Evolutionary conservation across 2,113 vertebrate species (phyloP).

Genomic region (Indicator indicator): DNA sequence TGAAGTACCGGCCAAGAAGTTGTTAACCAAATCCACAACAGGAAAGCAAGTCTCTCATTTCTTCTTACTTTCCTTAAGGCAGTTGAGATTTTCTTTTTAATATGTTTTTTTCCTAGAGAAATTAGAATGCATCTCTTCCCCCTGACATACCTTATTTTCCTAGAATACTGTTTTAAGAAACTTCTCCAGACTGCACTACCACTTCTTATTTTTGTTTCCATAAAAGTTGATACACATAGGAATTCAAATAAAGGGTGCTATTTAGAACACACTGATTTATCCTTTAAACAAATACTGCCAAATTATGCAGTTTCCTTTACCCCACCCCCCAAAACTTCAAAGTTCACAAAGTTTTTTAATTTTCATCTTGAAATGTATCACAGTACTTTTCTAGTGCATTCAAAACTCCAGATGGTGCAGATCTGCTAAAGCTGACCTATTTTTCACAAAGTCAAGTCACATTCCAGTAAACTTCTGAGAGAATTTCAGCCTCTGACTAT

Average conservation of each 20-base stretch:
- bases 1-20: slow-evolving; percentile 15
- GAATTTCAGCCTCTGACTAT: not conserved
- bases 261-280: not conserved
- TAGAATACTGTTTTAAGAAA: not conserved
- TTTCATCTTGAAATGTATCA: not conserved
- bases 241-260: not conserved
- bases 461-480: not conserved
- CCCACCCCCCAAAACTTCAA: not conserved
- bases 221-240: not conserved
- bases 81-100: not conserved
- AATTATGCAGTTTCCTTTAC: not conserved
- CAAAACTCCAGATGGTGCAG: slow-evolving; percentile 21
- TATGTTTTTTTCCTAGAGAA: not conserved
- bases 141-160: not conserved
- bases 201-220: not conserved
- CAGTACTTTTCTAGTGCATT: not conserved
- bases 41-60: slow-evolving; percentile 38
- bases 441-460: slow-evolving; percentile 28
- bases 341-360: not conserved
- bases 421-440: slow-evolving; percentile 37
- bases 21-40: slow-evolving; percentile 51
- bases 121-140: not conserved
- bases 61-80: slow-evolving; percentile 8
- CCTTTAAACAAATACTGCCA: not conserved
- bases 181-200: not conserved